These are phyloP conservation scores for Muscicapa adusta DNA, from an alignment of 2,113 vertebrate species.

Conservation along the genomic window DNA sequence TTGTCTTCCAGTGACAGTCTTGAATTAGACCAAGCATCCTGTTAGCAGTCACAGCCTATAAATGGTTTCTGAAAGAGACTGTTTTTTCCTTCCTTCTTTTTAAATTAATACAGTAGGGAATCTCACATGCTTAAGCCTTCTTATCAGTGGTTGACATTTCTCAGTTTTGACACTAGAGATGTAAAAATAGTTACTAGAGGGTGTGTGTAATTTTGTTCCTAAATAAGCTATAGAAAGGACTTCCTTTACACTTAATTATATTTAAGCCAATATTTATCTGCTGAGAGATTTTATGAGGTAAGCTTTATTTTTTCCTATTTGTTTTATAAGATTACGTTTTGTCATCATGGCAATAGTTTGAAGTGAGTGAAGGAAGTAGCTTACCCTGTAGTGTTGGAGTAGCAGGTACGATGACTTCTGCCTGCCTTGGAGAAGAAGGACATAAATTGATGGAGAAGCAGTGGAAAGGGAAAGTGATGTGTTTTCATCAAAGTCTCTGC, in stretches of 20 bases:
- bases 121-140: background rate
- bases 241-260: background rate
- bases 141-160: background rate
- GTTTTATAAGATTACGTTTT: background rate
- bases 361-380: background rate
- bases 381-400: background rate
- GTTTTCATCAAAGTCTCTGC: background rate
- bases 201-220: background rate
- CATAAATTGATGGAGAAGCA: background rate
- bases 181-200: conserved; percentile 18
- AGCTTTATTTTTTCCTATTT: background rate
- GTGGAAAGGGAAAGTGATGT: background rate
- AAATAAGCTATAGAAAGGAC: background rate
- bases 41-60: background rate
- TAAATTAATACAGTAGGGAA: background rate
- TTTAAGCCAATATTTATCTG: background rate
- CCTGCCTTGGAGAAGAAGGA: background rate
- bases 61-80: background rate
- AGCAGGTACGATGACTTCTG: background rate
- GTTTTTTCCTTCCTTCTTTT: conserved; percentile 53
- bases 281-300: background rate
- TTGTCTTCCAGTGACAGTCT: background rate
- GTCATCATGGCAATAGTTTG: background rate
- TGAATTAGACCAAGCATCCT: conserved; percentile 30
- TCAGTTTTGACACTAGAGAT: background rate